A percentile compares a stretch with the other conserved stretches of the same genome.
phyloP scores from a whole-genome alignment of 2,113 vertebrate genomes.

The Aspiorhynchus laticeps region DNA sequence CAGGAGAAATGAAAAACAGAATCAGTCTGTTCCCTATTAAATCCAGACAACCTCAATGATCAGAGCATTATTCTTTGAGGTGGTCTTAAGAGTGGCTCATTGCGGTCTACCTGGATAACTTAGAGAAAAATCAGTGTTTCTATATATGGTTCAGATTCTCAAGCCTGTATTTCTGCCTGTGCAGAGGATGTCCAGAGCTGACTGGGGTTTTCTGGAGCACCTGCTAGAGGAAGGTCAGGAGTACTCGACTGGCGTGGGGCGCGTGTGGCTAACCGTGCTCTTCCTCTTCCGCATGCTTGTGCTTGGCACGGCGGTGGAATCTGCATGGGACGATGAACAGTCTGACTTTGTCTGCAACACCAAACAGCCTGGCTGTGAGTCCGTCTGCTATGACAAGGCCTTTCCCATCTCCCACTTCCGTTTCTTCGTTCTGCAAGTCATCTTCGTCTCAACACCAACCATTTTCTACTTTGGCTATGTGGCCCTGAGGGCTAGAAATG shows the following conservation, averaged over 20 bases:
- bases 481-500: slow-evolving; percentile 75
- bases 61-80: neutral
- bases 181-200: slow-evolving; percentile 86
- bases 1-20: neutral
- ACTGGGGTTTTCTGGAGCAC: slow-evolving; percentile 95
- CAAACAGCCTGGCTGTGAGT: slow-evolving; percentile 87
- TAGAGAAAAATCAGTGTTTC: neutral
- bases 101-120: neutral
- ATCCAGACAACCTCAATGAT: neutral
- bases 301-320: slow-evolving; percentile 87
- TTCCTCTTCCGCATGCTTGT: slow-evolving; percentile 97
- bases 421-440: slow-evolving; percentile 95
- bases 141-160: neutral
- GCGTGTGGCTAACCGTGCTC: slow-evolving; percentile 93
- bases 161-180: slow-evolving; percentile 58
- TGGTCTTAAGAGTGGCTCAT: slow-evolving; percentile 24
- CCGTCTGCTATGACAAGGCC: slow-evolving; percentile 91
- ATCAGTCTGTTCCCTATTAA: neutral
- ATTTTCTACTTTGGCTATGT: slow-evolving; percentile 93
- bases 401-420: slow-evolving; percentile 98
- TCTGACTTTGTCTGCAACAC: slow-evolving; percentile 92
- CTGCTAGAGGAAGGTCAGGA: slow-evolving; percentile 94
- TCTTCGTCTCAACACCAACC: slow-evolving; percentile 94
- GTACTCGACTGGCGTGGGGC: slow-evolving; percentile 88
- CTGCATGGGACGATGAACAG: slow-evolving; percentile 96